Evolutionary conservation across 2,888 invertebrate species (phyloP).

Genomic region (Gisinianus flammeolus): DNA sequence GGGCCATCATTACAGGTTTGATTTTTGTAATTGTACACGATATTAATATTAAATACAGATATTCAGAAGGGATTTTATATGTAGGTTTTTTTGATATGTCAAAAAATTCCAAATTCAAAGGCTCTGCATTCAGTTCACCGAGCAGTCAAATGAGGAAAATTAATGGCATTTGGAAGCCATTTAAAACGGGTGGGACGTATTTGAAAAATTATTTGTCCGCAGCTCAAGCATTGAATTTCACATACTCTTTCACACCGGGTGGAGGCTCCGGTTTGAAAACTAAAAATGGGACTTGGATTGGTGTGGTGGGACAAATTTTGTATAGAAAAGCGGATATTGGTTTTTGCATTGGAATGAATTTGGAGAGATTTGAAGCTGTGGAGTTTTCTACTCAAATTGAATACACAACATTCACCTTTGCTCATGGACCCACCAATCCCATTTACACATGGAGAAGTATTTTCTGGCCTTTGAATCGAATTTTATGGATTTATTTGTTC

Average conservation of each 20-base stretch:
- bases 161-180: background rate
- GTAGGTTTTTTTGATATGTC: background rate
- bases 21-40: too few species aligned
- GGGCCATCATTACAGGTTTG: too few species aligned
- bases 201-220: constrained; percentile 1
- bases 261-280: constrained; percentile 41
- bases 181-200: background rate
- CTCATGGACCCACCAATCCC: background rate
- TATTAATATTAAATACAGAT: too few species aligned
- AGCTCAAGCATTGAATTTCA: constrained; percentile 43
- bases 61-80: too few species aligned
- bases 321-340: constrained; percentile 46
- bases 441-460: constrained; percentile 5
- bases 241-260: constrained; percentile 40
- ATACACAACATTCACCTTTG: background rate
- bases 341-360: constrained; percentile 18
- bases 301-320: constrained; percentile 46
- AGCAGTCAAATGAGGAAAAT: background rate
- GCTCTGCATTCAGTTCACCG: background rate
- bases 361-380: background rate
- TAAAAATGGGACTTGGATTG: constrained; percentile 43
- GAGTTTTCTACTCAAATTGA: background rate
- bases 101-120: background rate
- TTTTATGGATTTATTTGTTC: background rate
- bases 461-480: background rate